Evolutionary conservation across 2,888 invertebrate genomes (phyloP).

Genomic region (Pherbina coryleti): DNA sequence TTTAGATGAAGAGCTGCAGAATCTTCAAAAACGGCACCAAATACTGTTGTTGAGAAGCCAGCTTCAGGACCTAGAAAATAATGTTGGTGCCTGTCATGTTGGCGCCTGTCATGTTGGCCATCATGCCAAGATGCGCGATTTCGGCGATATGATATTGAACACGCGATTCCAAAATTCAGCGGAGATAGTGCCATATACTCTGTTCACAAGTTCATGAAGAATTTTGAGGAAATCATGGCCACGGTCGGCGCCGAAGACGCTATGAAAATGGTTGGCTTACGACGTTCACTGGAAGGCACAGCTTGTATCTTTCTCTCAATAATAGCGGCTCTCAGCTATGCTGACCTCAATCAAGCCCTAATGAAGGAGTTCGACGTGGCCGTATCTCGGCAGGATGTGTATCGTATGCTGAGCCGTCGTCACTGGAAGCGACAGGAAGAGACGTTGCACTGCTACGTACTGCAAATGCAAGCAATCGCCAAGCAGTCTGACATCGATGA

Average conservation of each 20-base stretch:
- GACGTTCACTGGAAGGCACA: conserved; percentile 24
- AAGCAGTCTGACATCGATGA: conserved; percentile 28
- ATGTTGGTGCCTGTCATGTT: too few species aligned
- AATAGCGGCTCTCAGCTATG: conserved; percentile 16
- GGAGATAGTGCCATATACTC: conserved; percentile 3
- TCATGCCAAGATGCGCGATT: background rate
- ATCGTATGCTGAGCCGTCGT: conserved; percentile 19
- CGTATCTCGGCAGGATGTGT: conserved; percentile 34
- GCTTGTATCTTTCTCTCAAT: conserved; percentile 17
- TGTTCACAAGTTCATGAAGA: background rate
- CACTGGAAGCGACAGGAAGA: conserved; percentile 24
- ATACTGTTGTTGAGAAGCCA: too few species aligned
- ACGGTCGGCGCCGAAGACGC: background rate
- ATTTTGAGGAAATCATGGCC: conserved; percentile 30
- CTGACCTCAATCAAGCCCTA: conserved; percentile 23
- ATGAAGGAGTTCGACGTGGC: conserved; percentile 21
- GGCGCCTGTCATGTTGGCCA: too few species aligned
- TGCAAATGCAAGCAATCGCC: too few species aligned
- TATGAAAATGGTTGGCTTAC: conserved; percentile 22
- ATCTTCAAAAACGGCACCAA: too few species aligned
- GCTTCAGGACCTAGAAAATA: too few species aligned
- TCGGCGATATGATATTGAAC: conserved; percentile 34
- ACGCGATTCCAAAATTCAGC: conserved; percentile 19
- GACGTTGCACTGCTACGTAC: conserved; percentile 6
- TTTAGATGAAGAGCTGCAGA: background rate